These are phyloP conservation scores for Syrphus vitripennis DNA, from an alignment of 2,888 invertebrate species.

Conservation along the genomic window DNA sequence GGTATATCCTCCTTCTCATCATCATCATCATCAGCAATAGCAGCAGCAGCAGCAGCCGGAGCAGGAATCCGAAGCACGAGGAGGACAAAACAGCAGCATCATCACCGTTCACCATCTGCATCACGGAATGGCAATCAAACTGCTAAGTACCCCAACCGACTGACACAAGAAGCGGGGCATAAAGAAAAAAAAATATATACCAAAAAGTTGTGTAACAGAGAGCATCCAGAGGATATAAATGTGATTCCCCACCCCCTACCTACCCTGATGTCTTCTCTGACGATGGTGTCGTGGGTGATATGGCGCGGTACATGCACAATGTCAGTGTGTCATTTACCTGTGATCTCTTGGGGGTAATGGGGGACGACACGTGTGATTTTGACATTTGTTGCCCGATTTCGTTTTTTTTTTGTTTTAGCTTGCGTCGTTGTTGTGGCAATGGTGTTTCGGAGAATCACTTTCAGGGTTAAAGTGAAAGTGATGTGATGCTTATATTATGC, in stretches of 20 bases:
- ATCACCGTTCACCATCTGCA: constrained; percentile 54
- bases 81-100: constrained; percentile 20
- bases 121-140: constrained; percentile 56
- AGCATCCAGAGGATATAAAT: constrained; percentile 14
- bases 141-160: constrained; percentile 34
- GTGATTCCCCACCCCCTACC: background rate
- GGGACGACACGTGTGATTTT: constrained; percentile 56
- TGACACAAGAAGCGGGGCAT: background rate
- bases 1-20: constrained; percentile 38
- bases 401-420: background rate
- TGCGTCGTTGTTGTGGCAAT: background rate
- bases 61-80: constrained; percentile 1
- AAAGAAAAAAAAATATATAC: background rate
- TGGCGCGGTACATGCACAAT: constrained; percentile 22
- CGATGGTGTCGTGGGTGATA: constrained; percentile 45
- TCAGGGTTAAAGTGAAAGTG: constrained; percentile 63
- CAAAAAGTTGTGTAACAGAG: constrained; percentile 49
- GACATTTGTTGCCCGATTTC: constrained; percentile 42
- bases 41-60: background rate
- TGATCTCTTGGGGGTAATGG: constrained; percentile 49
- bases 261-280: background rate
- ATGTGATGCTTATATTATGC: background rate
- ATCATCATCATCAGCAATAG: constrained; percentile 49
- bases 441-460: constrained; percentile 9
- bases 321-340: constrained; percentile 60